These are phyloP conservation scores for Silvanus unidentatus DNA, from an alignment of 2,888 invertebrate genomes.

Conservation along the genomic window DNA sequence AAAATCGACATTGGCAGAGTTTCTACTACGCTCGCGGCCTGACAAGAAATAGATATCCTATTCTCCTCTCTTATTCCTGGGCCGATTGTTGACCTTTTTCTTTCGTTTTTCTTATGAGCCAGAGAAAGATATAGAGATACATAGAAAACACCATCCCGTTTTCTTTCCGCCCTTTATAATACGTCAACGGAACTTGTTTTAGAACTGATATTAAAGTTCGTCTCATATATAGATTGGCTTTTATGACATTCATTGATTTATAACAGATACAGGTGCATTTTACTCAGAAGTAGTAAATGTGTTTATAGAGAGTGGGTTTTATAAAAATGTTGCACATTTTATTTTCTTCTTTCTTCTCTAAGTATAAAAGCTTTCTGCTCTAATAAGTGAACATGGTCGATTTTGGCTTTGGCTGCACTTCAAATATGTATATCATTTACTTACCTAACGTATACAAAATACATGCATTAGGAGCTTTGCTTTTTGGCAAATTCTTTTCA, in stretches of 20 bases:
- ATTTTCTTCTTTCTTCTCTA: too few relatives aligned
- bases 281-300: background rate
- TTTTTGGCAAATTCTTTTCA: too few relatives aligned
- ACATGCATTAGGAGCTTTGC: too few relatives aligned
- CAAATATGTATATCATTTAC: too few relatives aligned
- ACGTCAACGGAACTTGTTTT: conserved; percentile 13
- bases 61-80: conserved; percentile 18
- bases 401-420: too few relatives aligned
- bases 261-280: conserved; percentile 9
- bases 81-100: conserved; percentile 2
- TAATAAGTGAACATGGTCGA: too few relatives aligned
- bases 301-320: too few relatives aligned
- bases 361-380: too few relatives aligned
- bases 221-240: conserved; percentile 12
- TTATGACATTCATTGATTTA: conserved; percentile 10
- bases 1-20: conserved; percentile 26
- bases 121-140: background rate
- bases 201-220: conserved; percentile 18
- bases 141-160: background rate
- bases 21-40: conserved; percentile 22
- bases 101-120: background rate
- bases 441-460: too few relatives aligned
- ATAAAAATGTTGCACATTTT: background rate
- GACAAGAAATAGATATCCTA: conserved; percentile 25
- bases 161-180: conserved; percentile 8